Conservation (phyloP, 64 coral and sea anemone genomes). For the Platygyra sinensis region DNA sequence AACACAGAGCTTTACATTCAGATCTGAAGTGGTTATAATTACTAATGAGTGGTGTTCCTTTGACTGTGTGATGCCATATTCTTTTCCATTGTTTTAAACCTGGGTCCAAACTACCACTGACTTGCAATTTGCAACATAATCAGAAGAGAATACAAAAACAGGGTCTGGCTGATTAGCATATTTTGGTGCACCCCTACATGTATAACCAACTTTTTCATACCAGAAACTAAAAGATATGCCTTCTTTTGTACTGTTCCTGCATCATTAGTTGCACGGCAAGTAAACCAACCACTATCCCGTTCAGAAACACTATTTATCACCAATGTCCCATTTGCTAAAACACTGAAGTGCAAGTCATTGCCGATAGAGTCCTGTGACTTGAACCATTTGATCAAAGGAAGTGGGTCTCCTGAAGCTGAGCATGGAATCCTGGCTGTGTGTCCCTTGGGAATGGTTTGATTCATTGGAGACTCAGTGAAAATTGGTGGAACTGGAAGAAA, state of each 20-base stretch:
- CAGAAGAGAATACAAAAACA: no score
- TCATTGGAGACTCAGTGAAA: slow-evolving; percentile 37
- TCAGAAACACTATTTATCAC: slow-evolving; percentile 31
- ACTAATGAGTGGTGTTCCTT: no score
- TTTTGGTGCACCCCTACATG: not conserved
- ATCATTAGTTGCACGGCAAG: slow-evolving; percentile 61
- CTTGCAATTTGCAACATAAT: no score
- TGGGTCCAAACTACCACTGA: no score
- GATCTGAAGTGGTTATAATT: no score
- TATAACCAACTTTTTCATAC: slow-evolving; percentile 24
- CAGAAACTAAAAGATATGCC: slow-evolving; percentile 62
- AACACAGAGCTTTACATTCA: no score
- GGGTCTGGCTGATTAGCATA: no score
- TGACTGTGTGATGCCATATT: no score
- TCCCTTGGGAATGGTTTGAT: slow-evolving; percentile 65
- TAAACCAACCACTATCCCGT: slow-evolving; percentile 57
- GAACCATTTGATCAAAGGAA: slow-evolving; percentile 74
- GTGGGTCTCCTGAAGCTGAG: slow-evolving; percentile 58
- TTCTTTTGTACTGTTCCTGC: slow-evolving; percentile 55
- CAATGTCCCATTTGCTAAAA: slow-evolving; percentile 61
- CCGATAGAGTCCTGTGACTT: not conserved
- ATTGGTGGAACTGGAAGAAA: slow-evolving; percentile 55
- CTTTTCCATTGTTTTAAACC: no score
- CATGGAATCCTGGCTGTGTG: slow-evolving; percentile 50
- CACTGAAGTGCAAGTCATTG: slow-evolving; percentile 5